A percentile compares a stretch with the other conserved stretches of the same genome.
Conservation (phyloP, 2,797 vertebrate genomes). For the Phrynocephalus guinanensis region DNA sequence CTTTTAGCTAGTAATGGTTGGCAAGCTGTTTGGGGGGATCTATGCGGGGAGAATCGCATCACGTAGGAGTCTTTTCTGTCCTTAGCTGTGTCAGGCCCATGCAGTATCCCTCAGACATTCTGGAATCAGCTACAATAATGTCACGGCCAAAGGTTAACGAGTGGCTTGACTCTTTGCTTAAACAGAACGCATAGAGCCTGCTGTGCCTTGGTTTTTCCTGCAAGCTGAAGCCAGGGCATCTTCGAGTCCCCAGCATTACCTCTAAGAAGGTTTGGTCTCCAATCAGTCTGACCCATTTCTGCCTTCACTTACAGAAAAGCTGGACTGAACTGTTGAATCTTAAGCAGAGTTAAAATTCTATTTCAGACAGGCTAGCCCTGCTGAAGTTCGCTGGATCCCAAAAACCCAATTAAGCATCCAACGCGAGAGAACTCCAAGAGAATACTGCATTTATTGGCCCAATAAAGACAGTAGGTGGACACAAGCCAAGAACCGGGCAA, state of each 20-base stretch:
- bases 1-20: slow-evolving; percentile 72
- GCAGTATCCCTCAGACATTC: slow-evolving; percentile 18
- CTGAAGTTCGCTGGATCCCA: no score
- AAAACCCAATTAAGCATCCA: no score
- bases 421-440: no score
- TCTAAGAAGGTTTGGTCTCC: background rate
- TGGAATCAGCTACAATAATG: slow-evolving; percentile 5
- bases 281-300: background rate
- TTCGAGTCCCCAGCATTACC: background rate
- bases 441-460: no score
- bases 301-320: background rate
- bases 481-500: no score
- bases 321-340: background rate
- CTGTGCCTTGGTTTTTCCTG: background rate
- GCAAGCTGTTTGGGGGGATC: slow-evolving; percentile 68
- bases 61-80: slow-evolving; percentile 38
- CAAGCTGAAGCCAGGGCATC: background rate
- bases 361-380: no score
- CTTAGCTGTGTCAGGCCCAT: background rate
- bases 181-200: background rate
- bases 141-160: background rate
- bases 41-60: slow-evolving; percentile 48
- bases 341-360: no score
- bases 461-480: no score
- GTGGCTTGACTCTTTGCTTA: background rate